phyloP scores from a whole-genome alignment of 1,140 invertebrate genomes.

The Scaptomyza graminum region DNA sequence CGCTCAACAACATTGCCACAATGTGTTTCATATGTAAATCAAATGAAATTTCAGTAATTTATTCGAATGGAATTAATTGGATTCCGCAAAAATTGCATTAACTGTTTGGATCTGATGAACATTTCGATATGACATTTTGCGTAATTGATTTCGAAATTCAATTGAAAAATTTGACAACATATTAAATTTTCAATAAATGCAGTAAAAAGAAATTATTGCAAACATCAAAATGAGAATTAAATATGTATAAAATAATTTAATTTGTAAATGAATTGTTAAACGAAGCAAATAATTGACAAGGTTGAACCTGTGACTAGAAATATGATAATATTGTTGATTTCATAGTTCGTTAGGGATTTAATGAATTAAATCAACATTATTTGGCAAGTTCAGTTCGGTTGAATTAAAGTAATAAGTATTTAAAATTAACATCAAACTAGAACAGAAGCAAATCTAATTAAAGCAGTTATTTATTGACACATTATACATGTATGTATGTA shows the following conservation, averaged over 20 bases:
- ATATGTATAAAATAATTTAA: background rate
- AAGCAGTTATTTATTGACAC: background rate
- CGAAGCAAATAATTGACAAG: background rate
- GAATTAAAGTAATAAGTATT: too few relatives aligned
- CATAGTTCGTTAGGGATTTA: too few relatives aligned
- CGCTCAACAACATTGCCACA: slow-evolving; percentile 39
- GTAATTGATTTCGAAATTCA: slow-evolving; percentile 39
- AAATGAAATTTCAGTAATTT: slow-evolving; percentile 51
- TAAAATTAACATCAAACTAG: too few relatives aligned
- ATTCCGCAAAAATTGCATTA: slow-evolving; percentile 44
- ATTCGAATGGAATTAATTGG: slow-evolving; percentile 50
- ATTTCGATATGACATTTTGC: slow-evolving; percentile 34
- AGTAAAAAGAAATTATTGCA: background rate
- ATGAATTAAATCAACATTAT: too few relatives aligned
- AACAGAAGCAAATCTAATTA: background rate
- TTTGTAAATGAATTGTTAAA: background rate
- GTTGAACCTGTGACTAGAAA: background rate
- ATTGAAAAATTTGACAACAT: slow-evolving; percentile 22
- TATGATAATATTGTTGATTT: too few relatives aligned
- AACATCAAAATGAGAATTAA: background rate
- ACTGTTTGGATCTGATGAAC: background rate
- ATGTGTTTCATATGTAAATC: slow-evolving; percentile 52
- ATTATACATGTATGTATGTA: background rate
- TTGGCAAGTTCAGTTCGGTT: too few relatives aligned
- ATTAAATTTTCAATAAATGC: slow-evolving; percentile 8